Evolutionary conservation across 2,113 vertebrate genomes (phyloP), one percentile per base, ranked within the genome.

Genomic region (Charina bottae): DNA sequence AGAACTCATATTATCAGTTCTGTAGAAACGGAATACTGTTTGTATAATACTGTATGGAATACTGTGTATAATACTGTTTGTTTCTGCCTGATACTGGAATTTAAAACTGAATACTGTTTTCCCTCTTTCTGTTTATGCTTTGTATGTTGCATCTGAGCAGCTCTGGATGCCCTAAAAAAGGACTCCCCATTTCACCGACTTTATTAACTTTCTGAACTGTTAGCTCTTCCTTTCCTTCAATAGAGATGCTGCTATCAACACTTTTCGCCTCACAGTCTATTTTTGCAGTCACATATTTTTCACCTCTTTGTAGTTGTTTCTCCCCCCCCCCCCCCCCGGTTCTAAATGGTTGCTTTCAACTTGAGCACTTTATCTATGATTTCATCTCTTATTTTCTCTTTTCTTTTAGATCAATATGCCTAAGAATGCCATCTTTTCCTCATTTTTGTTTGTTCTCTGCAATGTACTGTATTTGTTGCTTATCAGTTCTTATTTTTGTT

Each of bases 171-270:
- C 42, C 21, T 88, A 60, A 60, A 89, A 89, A 53, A 33, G 17
- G 10, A 78, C 13, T 46, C 55, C 15, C 37, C 58, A 17, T 37
- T 64, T 64, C 59, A 62, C 59, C 17, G 33, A n/a, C 2, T 86
- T 53, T 89, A n/a, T n/a, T 89, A 68, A 64, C 42, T 90, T 90
- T 49, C 83, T 85, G 60, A 53, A 85, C 84, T 23, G 24, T 55
- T 90, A 60, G 56, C n/a, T 89, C 64, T 53, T 90, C 58, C 19
- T 85, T 85, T 85, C n/a, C 37, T 60, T 85, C 56, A 49, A 12
- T 2, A 58, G 46, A 53, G 13, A 90, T 24, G 55, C 83, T 85
- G 24, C 83, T 90, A 28, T 59, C 37, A 90, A 90, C 49, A 89
- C 54, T 19, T 46, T 62, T 85, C 49, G 26, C 56, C 72, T 60